Evolutionary conservation across 2,888 invertebrate species (phyloP).

Genomic region (Dyspetes luteomarginatus): DNA sequence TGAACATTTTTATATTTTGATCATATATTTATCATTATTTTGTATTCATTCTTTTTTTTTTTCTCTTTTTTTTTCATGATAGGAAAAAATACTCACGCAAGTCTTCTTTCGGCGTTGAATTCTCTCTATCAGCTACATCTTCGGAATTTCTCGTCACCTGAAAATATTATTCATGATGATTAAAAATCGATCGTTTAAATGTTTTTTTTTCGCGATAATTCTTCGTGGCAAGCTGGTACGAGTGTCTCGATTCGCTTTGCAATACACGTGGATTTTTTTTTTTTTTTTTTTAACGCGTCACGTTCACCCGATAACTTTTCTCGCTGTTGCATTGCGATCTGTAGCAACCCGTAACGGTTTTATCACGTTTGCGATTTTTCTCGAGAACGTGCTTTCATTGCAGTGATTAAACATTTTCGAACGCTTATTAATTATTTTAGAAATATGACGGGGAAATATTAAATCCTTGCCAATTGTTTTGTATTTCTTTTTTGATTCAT

Average conservation of each 20-base stretch:
- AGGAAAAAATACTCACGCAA: constrained; percentile 77
- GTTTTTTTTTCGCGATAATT: constrained; percentile 43
- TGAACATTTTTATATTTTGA: neutral
- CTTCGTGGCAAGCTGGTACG: constrained; percentile 52
- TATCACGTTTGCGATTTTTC: constrained; percentile 34
- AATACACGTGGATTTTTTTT: constrained; percentile 10
- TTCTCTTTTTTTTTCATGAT: neutral
- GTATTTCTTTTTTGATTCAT: neutral
- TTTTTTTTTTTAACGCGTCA: neutral
- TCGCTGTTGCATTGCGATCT: constrained; percentile 15
- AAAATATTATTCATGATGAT: constrained; percentile 44
- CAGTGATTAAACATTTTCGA: neutral
- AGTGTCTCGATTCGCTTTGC: constrained; percentile 20
- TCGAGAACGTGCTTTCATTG: constrained; percentile 8
- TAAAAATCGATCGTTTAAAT: neutral
- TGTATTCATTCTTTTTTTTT: neutral
- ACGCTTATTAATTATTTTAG: neutral
- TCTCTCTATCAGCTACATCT: constrained; percentile 72
- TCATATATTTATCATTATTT: neutral
- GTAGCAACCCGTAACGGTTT: constrained; percentile 4
- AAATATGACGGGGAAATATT: neutral
- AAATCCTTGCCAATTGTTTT: neutral
- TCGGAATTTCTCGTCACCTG: constrained; percentile 74
- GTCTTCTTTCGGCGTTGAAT: constrained; percentile 77
- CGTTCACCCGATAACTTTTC: constrained; percentile 38